Evolutionary conservation across 2,888 invertebrate genomes (phyloP).

Genomic region (Scaeva pyrastri): DNA sequence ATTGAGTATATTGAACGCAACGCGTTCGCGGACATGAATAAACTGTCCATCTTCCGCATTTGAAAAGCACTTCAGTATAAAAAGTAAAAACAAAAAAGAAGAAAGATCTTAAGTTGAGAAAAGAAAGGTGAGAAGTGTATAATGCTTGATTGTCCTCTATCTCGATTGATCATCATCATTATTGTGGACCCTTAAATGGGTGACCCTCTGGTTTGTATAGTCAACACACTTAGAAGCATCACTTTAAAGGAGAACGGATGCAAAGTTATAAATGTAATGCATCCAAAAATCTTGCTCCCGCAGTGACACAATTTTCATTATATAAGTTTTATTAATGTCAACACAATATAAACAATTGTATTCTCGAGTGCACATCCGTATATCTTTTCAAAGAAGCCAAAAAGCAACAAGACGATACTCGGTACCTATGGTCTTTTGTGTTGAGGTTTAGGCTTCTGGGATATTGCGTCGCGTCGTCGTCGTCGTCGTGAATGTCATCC

Average conservation of each 20-base stretch:
- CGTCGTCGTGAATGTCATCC: slow-evolving; percentile 47
- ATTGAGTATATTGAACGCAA: slow-evolving; percentile 30
- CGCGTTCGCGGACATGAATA: slow-evolving; percentile 48
- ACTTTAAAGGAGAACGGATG: slow-evolving; percentile 20
- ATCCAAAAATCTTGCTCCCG: slow-evolving; percentile 55
- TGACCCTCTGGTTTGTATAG: slow-evolving; percentile 31
- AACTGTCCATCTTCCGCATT: slow-evolving; percentile 45
- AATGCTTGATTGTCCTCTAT: slow-evolving; percentile 42
- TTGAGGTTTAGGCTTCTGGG: slow-evolving; percentile 39
- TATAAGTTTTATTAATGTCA: slow-evolving; percentile 67
- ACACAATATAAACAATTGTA: slow-evolving; percentile 61
- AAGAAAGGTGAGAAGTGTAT: slow-evolving; percentile 43
- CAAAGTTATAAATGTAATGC: slow-evolving; percentile 61
- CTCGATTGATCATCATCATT: slow-evolving; percentile 37
- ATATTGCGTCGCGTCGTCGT: slow-evolving; percentile 19
- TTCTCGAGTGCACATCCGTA: slow-evolving; percentile 57
- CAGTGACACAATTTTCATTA: slow-evolving; percentile 68
- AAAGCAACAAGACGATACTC: slow-evolving; percentile 12
- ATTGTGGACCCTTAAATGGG: slow-evolving; percentile 40
- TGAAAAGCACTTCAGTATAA: slow-evolving; percentile 4
- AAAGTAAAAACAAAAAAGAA: slow-evolving; percentile 6
- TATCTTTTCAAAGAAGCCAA: slow-evolving; percentile 7
- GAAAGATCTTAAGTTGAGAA: slow-evolving; percentile 21
- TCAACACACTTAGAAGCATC: slow-evolving; percentile 32
- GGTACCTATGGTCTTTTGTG: slow-evolving; percentile 32